phyloP scores from a whole-genome alignment of 2,888 invertebrate genomes.

The Ophion obscuratus region DNA sequence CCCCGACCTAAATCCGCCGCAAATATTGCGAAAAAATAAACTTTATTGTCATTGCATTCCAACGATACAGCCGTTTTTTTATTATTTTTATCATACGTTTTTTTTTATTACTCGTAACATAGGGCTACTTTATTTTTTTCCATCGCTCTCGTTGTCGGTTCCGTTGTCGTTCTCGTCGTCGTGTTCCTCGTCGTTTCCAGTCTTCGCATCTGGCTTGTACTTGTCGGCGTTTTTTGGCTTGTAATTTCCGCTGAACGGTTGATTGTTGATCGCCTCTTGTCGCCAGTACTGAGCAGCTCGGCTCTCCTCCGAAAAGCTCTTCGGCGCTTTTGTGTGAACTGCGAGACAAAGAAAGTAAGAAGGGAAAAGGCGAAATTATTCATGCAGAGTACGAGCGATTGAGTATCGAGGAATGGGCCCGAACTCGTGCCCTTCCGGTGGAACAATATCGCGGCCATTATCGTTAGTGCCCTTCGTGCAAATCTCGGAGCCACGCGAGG shows the following conservation, averaged over 20 bases:
- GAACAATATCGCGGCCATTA: not conserved
- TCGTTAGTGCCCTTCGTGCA: not conserved
- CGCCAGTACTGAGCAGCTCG: slow-evolving; percentile 72
- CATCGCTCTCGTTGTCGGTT: not conserved
- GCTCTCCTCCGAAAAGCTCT: slow-evolving; percentile 66
- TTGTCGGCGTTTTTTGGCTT: slow-evolving; percentile 68
- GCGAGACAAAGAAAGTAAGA: not conserved
- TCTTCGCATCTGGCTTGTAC: slow-evolving; percentile 49
- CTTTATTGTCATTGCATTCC: not conserved
- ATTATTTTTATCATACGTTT: not conserved
- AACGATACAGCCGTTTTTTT: not conserved
- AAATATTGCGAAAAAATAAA: not conserved
- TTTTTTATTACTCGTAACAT: not conserved
- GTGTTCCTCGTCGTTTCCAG: slow-evolving; percentile 11
- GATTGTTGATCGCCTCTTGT: slow-evolving; percentile 67
- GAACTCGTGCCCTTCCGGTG: not conserved
- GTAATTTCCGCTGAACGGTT: slow-evolving; percentile 67
- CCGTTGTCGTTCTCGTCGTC: slow-evolving; percentile 1
- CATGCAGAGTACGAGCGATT: not conserved
- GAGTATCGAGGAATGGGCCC: not conserved
- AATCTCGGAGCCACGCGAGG: not conserved
- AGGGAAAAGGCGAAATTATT: not conserved
- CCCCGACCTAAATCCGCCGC: not conserved
- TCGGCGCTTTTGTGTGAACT: slow-evolving; percentile 66
- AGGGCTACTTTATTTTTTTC: not conserved